Percentiles rank a stretch among this genome's conserved stretches.
Conservation (phyloP, 2,888 invertebrate genomes). For the Nomada ferruginata region DNA sequence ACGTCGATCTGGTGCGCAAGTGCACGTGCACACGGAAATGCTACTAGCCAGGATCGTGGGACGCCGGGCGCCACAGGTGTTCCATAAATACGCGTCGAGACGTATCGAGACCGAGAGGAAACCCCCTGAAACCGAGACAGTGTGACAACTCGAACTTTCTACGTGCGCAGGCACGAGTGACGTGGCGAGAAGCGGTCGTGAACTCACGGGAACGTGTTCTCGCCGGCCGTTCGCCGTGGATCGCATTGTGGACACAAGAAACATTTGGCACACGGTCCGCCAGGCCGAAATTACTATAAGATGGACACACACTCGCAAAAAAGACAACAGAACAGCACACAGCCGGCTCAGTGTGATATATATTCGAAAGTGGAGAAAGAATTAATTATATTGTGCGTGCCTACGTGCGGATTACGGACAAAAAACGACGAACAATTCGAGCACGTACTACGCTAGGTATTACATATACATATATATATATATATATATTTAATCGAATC, state of each 20-base stretch:
- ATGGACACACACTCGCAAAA: conserved; percentile 75
- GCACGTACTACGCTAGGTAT: conserved; percentile 65
- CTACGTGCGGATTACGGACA: conserved; percentile 60
- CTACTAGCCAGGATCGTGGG: conserved; percentile 85
- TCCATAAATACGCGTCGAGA: conserved; percentile 62
- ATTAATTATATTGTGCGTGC: conserved; percentile 70
- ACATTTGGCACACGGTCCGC: conserved; percentile 24
- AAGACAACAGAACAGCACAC: conserved; percentile 68
- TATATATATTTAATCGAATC: conserved; percentile 51
- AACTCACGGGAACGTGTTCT: not conserved
- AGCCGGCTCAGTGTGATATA: conserved; percentile 83
- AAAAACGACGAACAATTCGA: conserved; percentile 57
- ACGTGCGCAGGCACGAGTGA: conserved; percentile 37
- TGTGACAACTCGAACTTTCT: conserved; percentile 58
- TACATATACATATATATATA: conserved; percentile 9
- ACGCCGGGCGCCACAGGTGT: conserved; percentile 60
- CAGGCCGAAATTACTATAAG: conserved; percentile 59
- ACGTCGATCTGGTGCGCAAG: conserved; percentile 97
- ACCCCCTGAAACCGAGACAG: conserved; percentile 63
- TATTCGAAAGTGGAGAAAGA: conserved; percentile 74
- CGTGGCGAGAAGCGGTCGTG: conserved; percentile 28
- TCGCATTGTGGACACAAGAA: conserved; percentile 20
- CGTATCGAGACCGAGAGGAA: conserved; percentile 65
- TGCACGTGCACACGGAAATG: conserved; percentile 98
- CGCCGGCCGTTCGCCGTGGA: conserved; percentile 37